Base-by-base conservation (phyloP, 2,113 vertebrate species). In the Zosterops borbonicus region DNA sequence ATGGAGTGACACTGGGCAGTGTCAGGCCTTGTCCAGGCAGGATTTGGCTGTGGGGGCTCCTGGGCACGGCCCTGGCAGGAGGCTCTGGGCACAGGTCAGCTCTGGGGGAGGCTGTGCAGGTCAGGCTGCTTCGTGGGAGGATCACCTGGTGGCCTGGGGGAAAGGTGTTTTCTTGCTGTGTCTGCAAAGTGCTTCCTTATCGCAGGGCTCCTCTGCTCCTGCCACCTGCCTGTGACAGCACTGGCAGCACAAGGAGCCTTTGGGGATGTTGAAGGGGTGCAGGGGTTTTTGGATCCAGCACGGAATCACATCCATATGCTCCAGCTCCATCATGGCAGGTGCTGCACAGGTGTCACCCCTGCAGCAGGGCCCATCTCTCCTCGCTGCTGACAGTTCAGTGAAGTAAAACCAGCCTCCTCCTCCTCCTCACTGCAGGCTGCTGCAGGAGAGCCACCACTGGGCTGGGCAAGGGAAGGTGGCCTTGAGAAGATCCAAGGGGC, bases 371-470 rank as follows among this genome's bases (percentile, higher is more conserved):
- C 58, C 0, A 0, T 33, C 69, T 37, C 12, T 28, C 41, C 76
- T 73, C 0, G 0, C 64, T 70, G 87, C 55, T 76, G 86, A 67
- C 31, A 27, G 69, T 17, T 71, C 65, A 29, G 3, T 14, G 64
- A 92, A 85, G 92, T 20, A 81, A 94, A 91, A 9, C 46, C 78
- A 93, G 29, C 78, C 59, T 24, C 71, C 49, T 82, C 62, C 87
- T 87, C 58, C 83, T 87, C 59, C 87, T 65, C 80, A 69, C 91
- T 87, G 94, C 93, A 96, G 89, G 73, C 46, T 85, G 91, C 93
- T 87, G 91, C 95, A 87, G 93, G 83, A 86, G 24, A 77, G 69
- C 29, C 1, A 29, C 18, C 39, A 19, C 59, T 8, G 2, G 41
- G 75, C 67, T 33, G 68, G 63, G 49, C 83, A 73, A 39, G 39